phyloP scores from a whole-genome alignment of 2,888 invertebrate genomes.

The Conus canariensis region DNA sequence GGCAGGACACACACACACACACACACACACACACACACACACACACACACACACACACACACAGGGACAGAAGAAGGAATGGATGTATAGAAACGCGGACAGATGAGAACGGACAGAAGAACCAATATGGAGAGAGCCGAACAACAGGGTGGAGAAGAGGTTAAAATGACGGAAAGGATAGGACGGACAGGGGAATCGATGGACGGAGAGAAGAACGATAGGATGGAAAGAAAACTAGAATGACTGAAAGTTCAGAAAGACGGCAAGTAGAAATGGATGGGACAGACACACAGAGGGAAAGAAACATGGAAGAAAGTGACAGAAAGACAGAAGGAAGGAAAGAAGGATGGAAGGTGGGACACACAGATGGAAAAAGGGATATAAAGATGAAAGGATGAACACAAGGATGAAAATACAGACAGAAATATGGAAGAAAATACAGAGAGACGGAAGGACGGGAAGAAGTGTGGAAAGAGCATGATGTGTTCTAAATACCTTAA shows the following conservation, averaged over 20 bases:
- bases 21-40: too few relatives aligned
- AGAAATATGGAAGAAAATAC: constrained; percentile 22
- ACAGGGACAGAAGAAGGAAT: too few relatives aligned
- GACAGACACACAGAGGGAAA: not conserved
- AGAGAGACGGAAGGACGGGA: constrained; percentile 35
- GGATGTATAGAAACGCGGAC: too few relatives aligned
- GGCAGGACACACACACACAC: too few relatives aligned
- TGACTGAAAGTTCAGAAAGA: too few relatives aligned
- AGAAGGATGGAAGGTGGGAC: not conserved
- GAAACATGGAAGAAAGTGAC: not conserved
- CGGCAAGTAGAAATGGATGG: too few relatives aligned
- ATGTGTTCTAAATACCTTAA: not conserved
- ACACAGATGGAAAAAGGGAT: not conserved
- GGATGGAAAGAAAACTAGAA: too few relatives aligned
- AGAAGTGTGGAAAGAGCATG: constrained; percentile 14
- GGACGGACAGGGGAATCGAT: not conserved
- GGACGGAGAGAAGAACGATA: not conserved
- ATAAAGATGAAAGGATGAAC: not conserved
- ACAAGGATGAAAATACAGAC: not conserved
- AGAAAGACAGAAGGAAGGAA: not conserved
- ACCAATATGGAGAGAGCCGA: too few relatives aligned
- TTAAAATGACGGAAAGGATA: too few relatives aligned
- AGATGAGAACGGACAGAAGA: too few relatives aligned
- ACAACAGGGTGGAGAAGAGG: too few relatives aligned
- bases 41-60: too few relatives aligned